phyloP scores from a whole-genome alignment of 1,140 invertebrate species.

The Lycorma delicatula region DNA sequence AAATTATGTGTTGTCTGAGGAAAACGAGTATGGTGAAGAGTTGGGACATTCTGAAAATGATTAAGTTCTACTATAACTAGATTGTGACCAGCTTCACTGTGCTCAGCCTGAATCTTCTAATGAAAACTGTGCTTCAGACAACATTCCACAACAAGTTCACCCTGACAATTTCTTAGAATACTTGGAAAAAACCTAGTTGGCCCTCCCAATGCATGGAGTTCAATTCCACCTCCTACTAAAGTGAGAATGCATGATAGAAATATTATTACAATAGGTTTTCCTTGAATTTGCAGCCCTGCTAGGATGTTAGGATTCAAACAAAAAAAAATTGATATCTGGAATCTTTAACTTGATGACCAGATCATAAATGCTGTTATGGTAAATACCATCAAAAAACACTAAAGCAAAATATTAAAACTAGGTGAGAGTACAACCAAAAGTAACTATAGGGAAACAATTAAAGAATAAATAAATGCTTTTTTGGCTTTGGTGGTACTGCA shows the following conservation, averaged over 20 bases:
- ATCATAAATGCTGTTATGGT: background rate
- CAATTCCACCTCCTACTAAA: no score
- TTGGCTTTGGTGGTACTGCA: background rate
- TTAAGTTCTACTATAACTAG: no score
- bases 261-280: slow-evolving; percentile 1
- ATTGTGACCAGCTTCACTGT: no score
- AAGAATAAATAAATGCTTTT: slow-evolving; percentile 7
- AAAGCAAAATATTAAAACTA: background rate
- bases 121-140: no score
- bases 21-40: no score
- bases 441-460: background rate
- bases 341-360: slow-evolving; percentile 1
- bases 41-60: no score
- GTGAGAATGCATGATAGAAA: background rate
- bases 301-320: background rate
- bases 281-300: slow-evolving; percentile 1
- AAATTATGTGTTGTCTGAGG: no score
- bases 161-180: no score
- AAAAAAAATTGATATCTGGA: background rate
- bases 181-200: no score
- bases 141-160: no score
- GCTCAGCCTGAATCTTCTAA: no score
- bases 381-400: slow-evolving; percentile 5
- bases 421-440: background rate
- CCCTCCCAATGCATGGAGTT: no score